Conservation (phyloP, 2,797 vertebrate species). For the Amblyopsis hoosieri region DNA sequence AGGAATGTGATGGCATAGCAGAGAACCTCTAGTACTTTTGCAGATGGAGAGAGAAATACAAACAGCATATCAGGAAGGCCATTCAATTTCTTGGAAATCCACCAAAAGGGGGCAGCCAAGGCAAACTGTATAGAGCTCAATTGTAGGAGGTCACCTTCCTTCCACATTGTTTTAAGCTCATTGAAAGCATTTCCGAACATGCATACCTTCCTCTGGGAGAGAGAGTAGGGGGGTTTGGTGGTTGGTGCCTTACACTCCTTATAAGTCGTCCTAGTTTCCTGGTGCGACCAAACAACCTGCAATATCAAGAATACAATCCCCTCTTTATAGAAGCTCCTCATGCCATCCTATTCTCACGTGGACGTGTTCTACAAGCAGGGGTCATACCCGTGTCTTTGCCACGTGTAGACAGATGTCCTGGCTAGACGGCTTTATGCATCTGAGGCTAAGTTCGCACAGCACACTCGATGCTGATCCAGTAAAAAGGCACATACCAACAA, state of each 20-base stretch:
- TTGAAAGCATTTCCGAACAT: conserved; percentile 73
- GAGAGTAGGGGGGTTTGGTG: conserved; percentile 18
- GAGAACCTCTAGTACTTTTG: conserved; percentile 35
- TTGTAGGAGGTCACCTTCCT: conserved; percentile 40
- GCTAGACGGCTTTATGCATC: too few relatives aligned
- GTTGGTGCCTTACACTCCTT: conserved; percentile 59
- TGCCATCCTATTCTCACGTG: conserved; percentile 81
- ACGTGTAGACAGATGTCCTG: too few relatives aligned
- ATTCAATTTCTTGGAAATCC: conserved; percentile 63
- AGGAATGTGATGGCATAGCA: conserved; percentile 36
- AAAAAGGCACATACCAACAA: too few relatives aligned
- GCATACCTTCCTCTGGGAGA: conserved; percentile 64
- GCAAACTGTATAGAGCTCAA: conserved; percentile 66
- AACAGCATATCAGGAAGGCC: conserved; percentile 38
- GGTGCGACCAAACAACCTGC: conserved; percentile 68
- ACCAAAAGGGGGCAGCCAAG: conserved; percentile 84
- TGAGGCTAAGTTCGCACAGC: too few relatives aligned
- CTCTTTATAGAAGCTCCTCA: conserved; percentile 75
- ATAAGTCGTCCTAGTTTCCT: conserved; percentile 70
- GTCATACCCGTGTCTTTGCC: conserved; percentile 63
- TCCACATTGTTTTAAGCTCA: conserved; percentile 68
- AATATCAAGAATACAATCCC: conserved; percentile 68
- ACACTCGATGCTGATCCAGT: too few relatives aligned
- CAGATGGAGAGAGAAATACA: conserved; percentile 14
- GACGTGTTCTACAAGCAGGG: conserved; percentile 80